Evolutionary conservation across 2,888 invertebrate species (phyloP).

Genomic region (Beris chalybata): DNA sequence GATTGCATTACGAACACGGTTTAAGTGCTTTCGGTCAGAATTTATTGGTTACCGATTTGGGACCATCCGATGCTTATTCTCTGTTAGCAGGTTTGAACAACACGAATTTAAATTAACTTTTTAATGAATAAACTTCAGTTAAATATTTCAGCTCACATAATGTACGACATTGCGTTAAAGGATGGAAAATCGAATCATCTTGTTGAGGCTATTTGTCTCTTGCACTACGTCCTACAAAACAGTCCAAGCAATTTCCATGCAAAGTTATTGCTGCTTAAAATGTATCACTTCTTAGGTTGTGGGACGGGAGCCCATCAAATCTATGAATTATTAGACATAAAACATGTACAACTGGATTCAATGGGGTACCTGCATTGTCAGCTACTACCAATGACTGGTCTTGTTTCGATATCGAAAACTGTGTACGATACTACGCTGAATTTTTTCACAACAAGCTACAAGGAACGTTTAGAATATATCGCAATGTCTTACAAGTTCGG

Average conservation of each 20-base stretch:
- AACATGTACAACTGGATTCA: slow-evolving; percentile 91
- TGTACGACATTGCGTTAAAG: slow-evolving; percentile 60
- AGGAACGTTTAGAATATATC: slow-evolving; percentile 89
- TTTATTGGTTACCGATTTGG: slow-evolving; percentile 69
- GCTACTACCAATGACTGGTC: slow-evolving; percentile 72
- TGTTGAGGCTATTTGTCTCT: slow-evolving; percentile 66
- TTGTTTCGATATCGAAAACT: slow-evolving; percentile 68
- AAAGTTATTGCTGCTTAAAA: slow-evolving; percentile 78
- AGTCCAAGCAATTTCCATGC: slow-evolving; percentile 89
- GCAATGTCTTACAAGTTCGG: slow-evolving; percentile 93
- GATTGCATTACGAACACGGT: slow-evolving; percentile 68
- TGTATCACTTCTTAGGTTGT: slow-evolving; percentile 77
- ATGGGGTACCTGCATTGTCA: slow-evolving; percentile 83
- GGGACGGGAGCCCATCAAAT: slow-evolving; percentile 72
- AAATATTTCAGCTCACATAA: slow-evolving; percentile 50
- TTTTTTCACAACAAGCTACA: slow-evolving; percentile 86
- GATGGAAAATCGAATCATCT: slow-evolving; percentile 61
- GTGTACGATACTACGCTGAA: slow-evolving; percentile 76
- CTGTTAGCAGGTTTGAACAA: slow-evolving; percentile 65
- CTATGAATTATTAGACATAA: slow-evolving; percentile 81
- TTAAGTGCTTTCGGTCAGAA: slow-evolving; percentile 60
- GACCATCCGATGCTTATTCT: slow-evolving; percentile 78
- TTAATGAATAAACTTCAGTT: neutral
- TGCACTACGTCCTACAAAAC: slow-evolving; percentile 72
- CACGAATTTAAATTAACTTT: neutral